These are phyloP conservation scores for Triplophysa dalaica DNA, from an alignment of 2,113 vertebrate genomes.

Conservation along the genomic window DNA sequence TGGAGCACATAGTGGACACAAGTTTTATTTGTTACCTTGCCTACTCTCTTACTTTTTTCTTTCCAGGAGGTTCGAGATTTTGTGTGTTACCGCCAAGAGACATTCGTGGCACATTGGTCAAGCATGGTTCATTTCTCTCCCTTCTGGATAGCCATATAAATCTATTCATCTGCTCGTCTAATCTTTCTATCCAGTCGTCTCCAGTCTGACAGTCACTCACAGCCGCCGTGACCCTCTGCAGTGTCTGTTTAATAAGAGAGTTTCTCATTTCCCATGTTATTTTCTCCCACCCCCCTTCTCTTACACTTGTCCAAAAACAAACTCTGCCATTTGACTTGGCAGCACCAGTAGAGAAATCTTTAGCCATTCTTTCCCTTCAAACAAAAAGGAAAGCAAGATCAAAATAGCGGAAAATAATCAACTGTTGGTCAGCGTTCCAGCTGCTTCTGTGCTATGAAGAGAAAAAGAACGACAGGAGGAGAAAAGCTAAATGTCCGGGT, in stretches of 20 bases:
- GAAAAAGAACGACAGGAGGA: not conserved
- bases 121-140: slow-evolving; percentile 6
- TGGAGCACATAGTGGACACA: slow-evolving; percentile 26
- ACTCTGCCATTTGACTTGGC: slow-evolving; percentile 72
- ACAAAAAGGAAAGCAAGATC: slow-evolving; percentile 50
- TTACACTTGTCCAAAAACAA: slow-evolving; percentile 74
- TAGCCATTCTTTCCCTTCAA: slow-evolving; percentile 64
- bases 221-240: slow-evolving; percentile 41
- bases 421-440: slow-evolving; percentile 7
- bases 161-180: slow-evolving; percentile 9
- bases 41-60: slow-evolving; percentile 58
- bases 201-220: slow-evolving; percentile 25
- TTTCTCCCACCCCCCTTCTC: slow-evolving; percentile 35
- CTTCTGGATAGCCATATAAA: slow-evolving; percentile 7
- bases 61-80: slow-evolving; percentile 69
- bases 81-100: slow-evolving; percentile 69
- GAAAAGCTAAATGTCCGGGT: not conserved
- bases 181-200: slow-evolving; percentile 11
- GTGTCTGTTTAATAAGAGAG: slow-evolving; percentile 62
- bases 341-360: slow-evolving; percentile 52
- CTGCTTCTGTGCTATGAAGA: slow-evolving; percentile 11
- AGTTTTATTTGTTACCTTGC: slow-evolving; percentile 51
- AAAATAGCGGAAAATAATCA: slow-evolving; percentile 33
- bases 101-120: slow-evolving; percentile 60
- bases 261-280: slow-evolving; percentile 50